Base-by-base conservation (phyloP, 23 tunicate species). In the Halocynthia aurantium region DNA sequence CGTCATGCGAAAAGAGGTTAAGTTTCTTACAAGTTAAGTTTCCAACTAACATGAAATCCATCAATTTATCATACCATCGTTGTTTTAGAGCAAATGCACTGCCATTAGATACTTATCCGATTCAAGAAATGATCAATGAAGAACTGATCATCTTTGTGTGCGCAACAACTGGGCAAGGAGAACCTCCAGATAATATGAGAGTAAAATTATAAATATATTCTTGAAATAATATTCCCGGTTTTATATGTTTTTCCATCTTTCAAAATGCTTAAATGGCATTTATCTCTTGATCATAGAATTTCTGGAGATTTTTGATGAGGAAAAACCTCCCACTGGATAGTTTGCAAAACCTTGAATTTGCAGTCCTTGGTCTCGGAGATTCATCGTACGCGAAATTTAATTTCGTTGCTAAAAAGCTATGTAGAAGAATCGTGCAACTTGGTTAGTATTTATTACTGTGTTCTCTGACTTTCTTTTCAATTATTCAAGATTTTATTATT, bases 101-200 rank as follows among this genome's bases (percentile, higher is more conserved):
- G 69, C 85, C 91, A 19, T 49, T 92, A 7, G 98, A 92, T 79
- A 84, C 84, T 9, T 92, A 92, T 61, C 55, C 76, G 15, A 68
- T 92, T 12, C 64, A 86, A 58, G 63, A 92, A 17, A 52, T 92
- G 78, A 85, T 92, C 12, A 71, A 86, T 52, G 98, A 86, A 71
- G 83, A 92, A 51, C 18, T 82, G 31, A 74, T 82, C 52, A 19
- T 92, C 6, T 86, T 92, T 86, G 92, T 92, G 8, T 92, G 98
- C 73, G 73, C 98, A 10, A 92, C 98, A 51, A 92, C 98, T 63
- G 98, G 98, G 9, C 98, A 92, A 68, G 98, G 98, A 55, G 98
- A 92, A 76, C 87, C 98, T 12, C 98, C 98, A 17, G 98, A 92
- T 65, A 92, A 92, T 75, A 92, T 92, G 98, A 86, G 74, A 80